Evolutionary conservation across 2,888 invertebrate genomes (phyloP).

Genomic region (Melanostoma scalare): DNA sequence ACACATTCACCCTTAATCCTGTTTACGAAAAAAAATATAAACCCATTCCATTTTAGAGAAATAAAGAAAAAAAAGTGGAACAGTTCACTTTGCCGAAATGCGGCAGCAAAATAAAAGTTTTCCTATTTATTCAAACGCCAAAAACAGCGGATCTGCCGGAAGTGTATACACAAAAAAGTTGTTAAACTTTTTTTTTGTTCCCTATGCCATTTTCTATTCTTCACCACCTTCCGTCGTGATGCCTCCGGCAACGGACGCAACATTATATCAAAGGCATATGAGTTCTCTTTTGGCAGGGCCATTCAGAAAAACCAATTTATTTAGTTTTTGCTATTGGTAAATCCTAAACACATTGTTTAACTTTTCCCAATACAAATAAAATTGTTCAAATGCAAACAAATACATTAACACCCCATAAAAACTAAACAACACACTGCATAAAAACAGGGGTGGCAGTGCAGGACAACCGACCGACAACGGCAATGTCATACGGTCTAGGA

Average conservation of each 20-base stretch:
- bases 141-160: slow-evolving; percentile 38
- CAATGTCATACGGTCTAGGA: background rate
- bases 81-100: background rate
- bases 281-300: slow-evolving; percentile 17
- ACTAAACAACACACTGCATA: slow-evolving; percentile 58
- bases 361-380: slow-evolving; percentile 70
- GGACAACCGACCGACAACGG: slow-evolving; percentile 9
- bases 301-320: background rate
- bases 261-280: slow-evolving; percentile 31
- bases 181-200: slow-evolving; percentile 17
- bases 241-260: slow-evolving; percentile 11
- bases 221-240: too few relatives aligned
- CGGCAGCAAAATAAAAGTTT: slow-evolving; percentile 51
- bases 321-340: slow-evolving; percentile 21
- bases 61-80: background rate
- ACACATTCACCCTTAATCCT: too few relatives aligned
- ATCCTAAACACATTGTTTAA: slow-evolving; percentile 71
- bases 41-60: slow-evolving; percentile 10
- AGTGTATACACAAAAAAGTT: slow-evolving; percentile 15
- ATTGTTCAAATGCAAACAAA: slow-evolving; percentile 67
- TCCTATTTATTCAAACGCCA: slow-evolving; percentile 53
- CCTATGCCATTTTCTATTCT: background rate
- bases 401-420: slow-evolving; percentile 72
- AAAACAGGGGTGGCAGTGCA: slow-evolving; percentile 34
- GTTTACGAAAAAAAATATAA: too few relatives aligned